Evolutionary conservation across 2,113 vertebrate species (phyloP).

Genomic region (Rhineura floridana): DNA sequence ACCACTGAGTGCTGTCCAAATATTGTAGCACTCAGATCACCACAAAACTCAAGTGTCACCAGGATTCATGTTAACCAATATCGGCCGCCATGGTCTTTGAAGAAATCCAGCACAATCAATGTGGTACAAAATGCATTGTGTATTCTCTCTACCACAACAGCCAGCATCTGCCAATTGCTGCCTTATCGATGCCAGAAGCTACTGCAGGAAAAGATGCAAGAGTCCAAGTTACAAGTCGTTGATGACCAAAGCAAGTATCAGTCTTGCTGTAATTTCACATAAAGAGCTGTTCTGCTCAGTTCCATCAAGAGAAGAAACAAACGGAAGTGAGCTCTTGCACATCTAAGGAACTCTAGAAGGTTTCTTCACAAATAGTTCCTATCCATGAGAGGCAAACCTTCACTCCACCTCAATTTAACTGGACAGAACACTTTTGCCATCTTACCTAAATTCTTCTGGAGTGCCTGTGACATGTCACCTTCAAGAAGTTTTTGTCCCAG

Average conservation of each 20-base stretch:
- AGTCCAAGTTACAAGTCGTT: neutral
- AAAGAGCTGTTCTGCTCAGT: neutral
- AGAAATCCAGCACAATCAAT: neutral
- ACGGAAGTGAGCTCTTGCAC: neutral
- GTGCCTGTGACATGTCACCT: neutral
- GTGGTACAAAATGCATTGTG: neutral
- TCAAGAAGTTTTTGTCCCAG: neutral
- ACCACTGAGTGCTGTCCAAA: constrained; percentile 15
- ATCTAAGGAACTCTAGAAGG: neutral
- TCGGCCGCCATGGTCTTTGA: constrained; percentile 41
- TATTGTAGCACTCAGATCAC: neutral
- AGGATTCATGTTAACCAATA: constrained; percentile 17
- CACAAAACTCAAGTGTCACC: neutral
- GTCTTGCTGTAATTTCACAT: neutral
- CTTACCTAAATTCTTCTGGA: neutral
- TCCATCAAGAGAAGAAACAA: neutral
- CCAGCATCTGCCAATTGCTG: neutral
- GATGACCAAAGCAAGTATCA: neutral
- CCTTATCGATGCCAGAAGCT: neutral
- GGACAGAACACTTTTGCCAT: neutral
- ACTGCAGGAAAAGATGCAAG: neutral
- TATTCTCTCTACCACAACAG: neutral
- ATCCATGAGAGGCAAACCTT: neutral
- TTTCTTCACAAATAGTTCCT: neutral
- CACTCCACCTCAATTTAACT: neutral